phyloP scores from a whole-genome alignment of 2,113 vertebrate species.

The Aix galericulata region DNA sequence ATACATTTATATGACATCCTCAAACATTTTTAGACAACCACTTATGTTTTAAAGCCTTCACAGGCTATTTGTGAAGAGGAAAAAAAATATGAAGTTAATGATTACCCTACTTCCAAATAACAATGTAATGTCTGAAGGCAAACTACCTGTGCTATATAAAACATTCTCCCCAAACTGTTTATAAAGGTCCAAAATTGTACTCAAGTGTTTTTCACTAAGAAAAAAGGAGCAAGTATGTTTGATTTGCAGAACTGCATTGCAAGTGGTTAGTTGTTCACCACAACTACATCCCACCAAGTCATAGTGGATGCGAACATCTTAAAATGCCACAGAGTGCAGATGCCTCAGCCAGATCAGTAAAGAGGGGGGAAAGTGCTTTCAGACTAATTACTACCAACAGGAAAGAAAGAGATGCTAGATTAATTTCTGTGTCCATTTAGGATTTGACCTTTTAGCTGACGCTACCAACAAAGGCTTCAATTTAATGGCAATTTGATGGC shows the following conservation, averaged over 20 bases:
- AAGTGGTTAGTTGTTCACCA: neutral
- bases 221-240: neutral
- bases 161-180: neutral
- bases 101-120: neutral
- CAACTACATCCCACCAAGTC: neutral
- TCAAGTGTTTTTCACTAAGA: neutral
- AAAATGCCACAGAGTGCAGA: neutral
- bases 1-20: neutral
- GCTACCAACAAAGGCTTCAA: neutral
- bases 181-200: neutral
- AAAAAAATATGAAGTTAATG: neutral
- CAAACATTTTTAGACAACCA: neutral
- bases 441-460: slow-evolving; percentile 4
- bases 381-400: neutral
- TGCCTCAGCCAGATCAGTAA: neutral
- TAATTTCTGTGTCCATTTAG: neutral
- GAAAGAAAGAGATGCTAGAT: neutral
- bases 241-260: neutral
- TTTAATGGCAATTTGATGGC: neutral
- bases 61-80: neutral
- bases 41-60: neutral
- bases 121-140: neutral
- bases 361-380: neutral
- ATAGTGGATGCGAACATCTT: neutral
- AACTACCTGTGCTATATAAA: neutral